Evolutionary conservation across 1,140 invertebrate species (phyloP), one percentile per base, ranked within the genome.

Genomic region (Dreissena polymorpha): DNA sequence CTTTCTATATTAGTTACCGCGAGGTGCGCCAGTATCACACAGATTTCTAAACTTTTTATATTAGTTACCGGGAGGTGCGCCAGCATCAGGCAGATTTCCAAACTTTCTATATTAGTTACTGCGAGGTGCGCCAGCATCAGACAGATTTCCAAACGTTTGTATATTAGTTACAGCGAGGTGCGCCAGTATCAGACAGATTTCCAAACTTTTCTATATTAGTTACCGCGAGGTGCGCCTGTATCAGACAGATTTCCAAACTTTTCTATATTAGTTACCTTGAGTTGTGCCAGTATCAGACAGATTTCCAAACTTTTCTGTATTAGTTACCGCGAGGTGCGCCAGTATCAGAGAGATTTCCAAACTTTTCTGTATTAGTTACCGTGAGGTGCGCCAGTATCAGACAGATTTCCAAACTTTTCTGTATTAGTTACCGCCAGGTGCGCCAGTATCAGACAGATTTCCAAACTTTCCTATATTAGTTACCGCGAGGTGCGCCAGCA

Each of bases 211-310:
- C n/a, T n/a, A n/a, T n/a, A n/a, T 39, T 8, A 83, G 86, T 18
- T 94, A 93, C 79, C 87, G 84, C 29, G 93, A 93, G 86, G 91
- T 93, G 18, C 77, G 92, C 8, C 88, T 91, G 77, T 92, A 88
- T 55, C 83, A 88, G 29, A 90, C 87, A 8, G 75, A 87, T n/a
- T 86, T 88, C 13, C 88, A 90, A n/a, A n/a, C n/a, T n/a, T n/a
- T n/a, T n/a, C n/a, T n/a, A n/a, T n/a, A n/a, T 39, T 8, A 83
- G 86, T 18, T 94, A 93, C 79, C 87, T 83, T 27, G 93, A 93
- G 86, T 90, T 93, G 18, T 75, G 92, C 8, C 88, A 91, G 77
- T 92, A 88, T 55, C 83, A 88, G 29, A 90, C 87, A 8, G 75
- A 87, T n/a, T 86, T 88, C 13, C 88, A 90, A n/a, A n/a, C n/a